Percentiles rank a stretch among this genome's conserved stretches.
These are phyloP conservation scores for Drosophila conformis DNA, from an alignment of 2,888 invertebrate genomes.

Conservation along the genomic window DNA sequence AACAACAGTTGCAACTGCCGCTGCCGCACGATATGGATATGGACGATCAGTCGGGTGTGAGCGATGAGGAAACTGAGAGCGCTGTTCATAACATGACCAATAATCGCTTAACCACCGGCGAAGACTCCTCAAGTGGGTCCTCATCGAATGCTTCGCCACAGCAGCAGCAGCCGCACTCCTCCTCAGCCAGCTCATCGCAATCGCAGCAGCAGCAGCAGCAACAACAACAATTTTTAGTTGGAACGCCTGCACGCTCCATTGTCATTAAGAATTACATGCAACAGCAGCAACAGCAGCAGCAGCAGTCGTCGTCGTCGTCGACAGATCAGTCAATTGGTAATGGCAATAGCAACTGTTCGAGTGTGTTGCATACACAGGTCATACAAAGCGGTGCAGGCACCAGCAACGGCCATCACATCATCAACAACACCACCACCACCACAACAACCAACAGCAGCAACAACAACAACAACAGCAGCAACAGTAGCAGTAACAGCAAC, in stretches of 20 bases:
- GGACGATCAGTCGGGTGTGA: conserved; percentile 76
- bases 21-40: conserved; percentile 59
- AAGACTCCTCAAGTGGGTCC: conserved; percentile 83
- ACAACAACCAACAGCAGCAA: conserved; percentile 10
- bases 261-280: conserved; percentile 84
- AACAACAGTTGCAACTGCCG: conserved; percentile 36
- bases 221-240: conserved; percentile 73
- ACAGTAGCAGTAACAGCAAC: conserved; percentile 16
- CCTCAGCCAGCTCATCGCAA: conserved; percentile 61
- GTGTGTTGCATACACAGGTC: conserved; percentile 73
- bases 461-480: conserved; percentile 18
- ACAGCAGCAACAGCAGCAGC: conserved; percentile 56
- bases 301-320: not conserved
- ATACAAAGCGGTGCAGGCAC: conserved; percentile 78
- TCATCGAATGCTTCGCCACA: conserved; percentile 80
- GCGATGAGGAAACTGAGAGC: conserved; percentile 72
- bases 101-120: conserved; percentile 80
- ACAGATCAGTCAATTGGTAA: conserved; percentile 32
- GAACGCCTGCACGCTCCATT: conserved; percentile 79
- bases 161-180: conserved; percentile 64
- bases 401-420: conserved; percentile 75
- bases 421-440: conserved; percentile 37
- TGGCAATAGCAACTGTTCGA: conserved; percentile 41
- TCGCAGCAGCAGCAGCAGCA: conserved; percentile 73
- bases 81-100: conserved; percentile 71